phyloP scores from a whole-genome alignment of 1,140 invertebrate genomes.

The Brachionus koreanus region DNA sequence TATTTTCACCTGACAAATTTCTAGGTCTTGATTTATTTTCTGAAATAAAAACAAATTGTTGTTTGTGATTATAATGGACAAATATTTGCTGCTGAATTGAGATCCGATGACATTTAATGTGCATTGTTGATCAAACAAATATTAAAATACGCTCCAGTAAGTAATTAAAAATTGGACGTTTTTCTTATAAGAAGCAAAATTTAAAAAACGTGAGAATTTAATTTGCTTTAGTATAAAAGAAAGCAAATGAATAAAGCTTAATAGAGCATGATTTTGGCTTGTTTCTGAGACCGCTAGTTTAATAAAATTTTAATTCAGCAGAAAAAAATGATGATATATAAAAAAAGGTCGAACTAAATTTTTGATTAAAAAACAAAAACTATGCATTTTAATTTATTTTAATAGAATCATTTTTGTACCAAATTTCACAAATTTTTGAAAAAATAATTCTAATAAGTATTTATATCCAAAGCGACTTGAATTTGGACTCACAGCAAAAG shows the following conservation, averaged over 20 bases:
- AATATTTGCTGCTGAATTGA: background rate
- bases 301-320: background rate
- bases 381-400: no score
- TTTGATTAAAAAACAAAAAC: no score
- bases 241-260: background rate
- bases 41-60: background rate
- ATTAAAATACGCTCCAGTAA: background rate
- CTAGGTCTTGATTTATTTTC: background rate
- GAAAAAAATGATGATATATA: no score
- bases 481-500: no score
- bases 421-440: no score
- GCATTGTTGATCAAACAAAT: constrained; percentile 1
- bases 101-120: background rate
- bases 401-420: no score
- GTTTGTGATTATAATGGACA: background rate
- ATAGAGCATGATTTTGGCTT: background rate
- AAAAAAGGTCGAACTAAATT: no score
- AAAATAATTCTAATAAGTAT: no score
- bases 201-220: background rate
- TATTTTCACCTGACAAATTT: background rate
- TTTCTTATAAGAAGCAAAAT: background rate
- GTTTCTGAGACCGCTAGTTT: background rate
- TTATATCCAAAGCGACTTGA: no score
- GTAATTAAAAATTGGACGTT: background rate
- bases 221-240: background rate